Evolutionary conservation across 2,113 vertebrate species (phyloP), one percentile per base, ranked within the genome.

Genomic region (Sisor rabdophorus): DNA sequence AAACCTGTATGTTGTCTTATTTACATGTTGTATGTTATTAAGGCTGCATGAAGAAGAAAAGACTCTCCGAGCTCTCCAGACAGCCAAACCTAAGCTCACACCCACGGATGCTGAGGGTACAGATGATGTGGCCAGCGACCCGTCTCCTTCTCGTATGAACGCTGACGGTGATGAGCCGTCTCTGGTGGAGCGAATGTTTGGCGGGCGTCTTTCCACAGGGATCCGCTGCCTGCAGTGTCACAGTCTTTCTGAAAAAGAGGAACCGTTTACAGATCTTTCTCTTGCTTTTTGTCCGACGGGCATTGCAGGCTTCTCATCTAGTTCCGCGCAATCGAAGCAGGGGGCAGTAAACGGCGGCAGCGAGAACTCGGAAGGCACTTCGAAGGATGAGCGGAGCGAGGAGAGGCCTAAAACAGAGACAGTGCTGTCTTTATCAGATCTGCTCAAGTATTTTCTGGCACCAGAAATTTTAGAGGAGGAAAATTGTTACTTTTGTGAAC

Each of bases 1-100:
- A 72, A 72, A 40, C 16, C 19, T 15, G 4, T n/a, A 32, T 19
- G 20, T 54, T 61, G 3, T 7, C 11, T 52, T 17, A 50, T 50
- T 26, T 9, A 11, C 48, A 13, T 24, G 20, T 70, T 64, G 80
- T 82, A 22, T 79, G 24, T 20, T 82, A 17, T 81, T 82, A 85
- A 97, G 97, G 88, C 89, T 99, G 53, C 95, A 98, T 19, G 97
- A 99, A 88, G 97, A 99, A 87, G 97, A 98, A 85, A 98, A 92
- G 87, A 92, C 94, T 20, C 80, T 95, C 83, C 92, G 90, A 87
- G 88, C 87, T 0, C 84, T 96, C 61, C 81, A 88, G 55, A 78
- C 87, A 24, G 81, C 83, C 22, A 86, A 86, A 70, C 85, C 88
- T 59, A 85, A 83, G 24, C 71, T 71, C 1, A 28, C 40, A n/a